Evolutionary conservation across 2,888 invertebrate genomes (phyloP), one percentile per base, ranked within the genome.

Genomic region (Eulithis prunata): DNA sequence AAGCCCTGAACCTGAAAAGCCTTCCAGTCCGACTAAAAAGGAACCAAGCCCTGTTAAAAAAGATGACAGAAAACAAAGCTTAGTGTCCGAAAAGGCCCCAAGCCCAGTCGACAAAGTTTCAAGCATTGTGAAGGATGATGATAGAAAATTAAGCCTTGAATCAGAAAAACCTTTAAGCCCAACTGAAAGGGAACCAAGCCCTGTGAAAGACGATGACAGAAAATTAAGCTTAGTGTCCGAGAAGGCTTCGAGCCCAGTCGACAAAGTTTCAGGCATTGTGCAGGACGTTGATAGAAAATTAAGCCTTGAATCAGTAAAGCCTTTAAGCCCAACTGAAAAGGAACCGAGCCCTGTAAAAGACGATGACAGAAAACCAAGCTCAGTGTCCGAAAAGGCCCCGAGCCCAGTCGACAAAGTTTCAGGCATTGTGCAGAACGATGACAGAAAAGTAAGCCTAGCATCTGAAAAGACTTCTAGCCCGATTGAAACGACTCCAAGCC

Each of bases 391-490:
- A 13, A 46, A 46, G 13, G 46, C 46, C 6, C 46, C 46, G 0
- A 46, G 46, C 45, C 45, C n/a, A 12, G 12, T 12, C 12, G 12
- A 45, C 1, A 43, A 43, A 11, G 14, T n/a, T 6, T 2, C 38
- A 36, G 45, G 52, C 59, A 32, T 13, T 14, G 49, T 63, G 46
- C 57, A 60, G 4, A 12, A 10, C 4, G 45, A 45, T 45, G 45
- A 45, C 1, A 71, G 72, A 21, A 69, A 49, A 21, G 45, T 70
- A 49, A 76, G 71, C 52, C 47, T 62, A 0, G 28, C 49, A 0
- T 41, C 58, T 14, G 66, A 63, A 4, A 73, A 69, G 7, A 21
- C 45, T 7, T 58, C 60, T 1, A 75, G 71, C 6, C 63, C 68
- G 2, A 62, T 51, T 0, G 62, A 56, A 14, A 62, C 28, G 38